Evolutionary conservation across 1,140 invertebrate genomes (phyloP), one percentile per base, ranked within the genome.

Genomic region (Aphelenchoides besseyi): DNA sequence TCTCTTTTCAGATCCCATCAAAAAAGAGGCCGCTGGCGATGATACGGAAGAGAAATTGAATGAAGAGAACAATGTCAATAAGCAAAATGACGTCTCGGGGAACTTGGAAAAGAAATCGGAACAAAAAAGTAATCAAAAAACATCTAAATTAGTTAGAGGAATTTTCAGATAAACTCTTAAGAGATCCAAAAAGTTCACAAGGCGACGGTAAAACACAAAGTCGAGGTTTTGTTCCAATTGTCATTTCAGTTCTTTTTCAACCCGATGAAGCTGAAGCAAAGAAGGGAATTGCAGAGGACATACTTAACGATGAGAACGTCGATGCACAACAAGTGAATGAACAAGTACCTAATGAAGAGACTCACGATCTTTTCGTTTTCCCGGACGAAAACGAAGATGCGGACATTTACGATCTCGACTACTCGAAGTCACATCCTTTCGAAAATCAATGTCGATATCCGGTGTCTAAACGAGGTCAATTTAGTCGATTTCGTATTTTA

Each of bases 381-480:
- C 55, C 55, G 26, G 55, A 59, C 55, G 55, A 59, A 23, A 28
- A 59, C 12, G 26, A 59, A 59, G 55, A 59, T 33, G 55, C 55
- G 12, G 55, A 59, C 55, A 28, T 59, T 33, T 59, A 59, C 55
- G 18, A 59, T 23, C 18, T 59, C 5, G 55, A 59, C 18, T 59
- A 29, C 18, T 59, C 55, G 12, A 12, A 5, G 12, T 59, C 70
- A 18, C 70, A 72, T 59, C 71, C 70, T n/a, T 72, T 74, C n/a
- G 70, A 72, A 23, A 72, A 72, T 72, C 28, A 63, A 16, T 72
- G 70, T 32, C 32, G 69, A 16, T 72, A 53, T 72, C 70, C 70
- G 16, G 26, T 72, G 28, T 30, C 61, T 16, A 29, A 9, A 3
- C 26, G 16, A n/a, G 71, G 72, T 72, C 33, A 28, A 33, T 59